A percentile compares a stretch with the other conserved stretches of the same genome.
phyloP scores from a whole-genome alignment of 2,888 invertebrate genomes.

The Neria commutata region DNA sequence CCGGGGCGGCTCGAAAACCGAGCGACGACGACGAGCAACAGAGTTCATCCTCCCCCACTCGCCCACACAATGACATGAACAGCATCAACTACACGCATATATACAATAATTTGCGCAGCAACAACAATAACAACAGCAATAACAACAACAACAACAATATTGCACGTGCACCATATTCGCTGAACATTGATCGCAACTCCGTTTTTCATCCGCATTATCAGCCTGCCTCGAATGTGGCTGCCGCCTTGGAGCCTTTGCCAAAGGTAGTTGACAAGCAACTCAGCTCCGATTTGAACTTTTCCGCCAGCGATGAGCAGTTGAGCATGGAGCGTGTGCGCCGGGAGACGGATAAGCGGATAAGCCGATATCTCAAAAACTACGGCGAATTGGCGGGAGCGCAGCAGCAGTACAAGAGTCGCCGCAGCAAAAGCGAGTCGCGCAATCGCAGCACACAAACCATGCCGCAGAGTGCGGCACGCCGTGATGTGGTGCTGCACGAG shows the following conservation, averaged over 20 bases:
- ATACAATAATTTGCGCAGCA: conserved; percentile 9
- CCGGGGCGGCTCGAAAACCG: conserved; percentile 1
- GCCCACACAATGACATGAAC: background rate
- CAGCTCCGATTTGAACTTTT: conserved; percentile 42
- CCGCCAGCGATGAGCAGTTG: conserved; percentile 39
- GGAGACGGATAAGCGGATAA: conserved; percentile 49
- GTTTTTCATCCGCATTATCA: conserved; percentile 50
- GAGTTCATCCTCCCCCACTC: conserved; percentile 1
- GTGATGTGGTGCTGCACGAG: conserved; percentile 52
- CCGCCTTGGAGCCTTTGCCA: conserved; percentile 38
- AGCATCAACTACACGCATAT: conserved; percentile 7
- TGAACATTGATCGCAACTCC: conserved; percentile 52
- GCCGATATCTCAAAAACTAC: conserved; percentile 57
- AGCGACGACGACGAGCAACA: conserved; percentile 24
- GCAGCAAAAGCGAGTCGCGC: conserved; percentile 45
- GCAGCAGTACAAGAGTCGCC: too few relatives aligned
- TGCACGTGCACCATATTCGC: conserved; percentile 41
- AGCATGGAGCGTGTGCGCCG: conserved; percentile 48
- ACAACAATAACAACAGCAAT: conserved; percentile 11
- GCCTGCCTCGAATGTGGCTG: conserved; percentile 33
- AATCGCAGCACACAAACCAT: conserved; percentile 56
- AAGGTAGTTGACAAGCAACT: conserved; percentile 25
- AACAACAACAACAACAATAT: conserved; percentile 26
- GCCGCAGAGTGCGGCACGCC: conserved; percentile 41
- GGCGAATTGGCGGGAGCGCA: conserved; percentile 48